Conservation (phyloP, 2,797 vertebrate genomes). For the Sebastes dallii region DNA sequence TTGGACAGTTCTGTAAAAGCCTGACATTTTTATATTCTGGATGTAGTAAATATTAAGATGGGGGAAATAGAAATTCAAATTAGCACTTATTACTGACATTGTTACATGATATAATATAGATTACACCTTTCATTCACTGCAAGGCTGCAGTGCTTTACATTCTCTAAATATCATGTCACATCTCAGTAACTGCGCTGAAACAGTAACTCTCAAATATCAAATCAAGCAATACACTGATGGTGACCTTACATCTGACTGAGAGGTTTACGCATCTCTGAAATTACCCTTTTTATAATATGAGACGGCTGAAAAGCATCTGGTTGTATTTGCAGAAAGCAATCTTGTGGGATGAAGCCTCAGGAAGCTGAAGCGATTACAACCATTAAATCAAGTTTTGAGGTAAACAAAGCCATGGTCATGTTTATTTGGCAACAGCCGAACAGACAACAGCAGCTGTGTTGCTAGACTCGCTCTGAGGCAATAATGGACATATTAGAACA, state of each 20-base stretch:
- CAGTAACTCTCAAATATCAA: background rate
- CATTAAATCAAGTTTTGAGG: slow-evolving; percentile 12
- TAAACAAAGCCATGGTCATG: background rate
- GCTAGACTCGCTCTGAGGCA: background rate
- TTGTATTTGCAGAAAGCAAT: background rate
- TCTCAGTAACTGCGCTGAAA: background rate
- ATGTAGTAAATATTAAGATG: background rate
- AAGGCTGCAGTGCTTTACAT: background rate
- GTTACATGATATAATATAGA: background rate
- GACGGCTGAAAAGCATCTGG: background rate
- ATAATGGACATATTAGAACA: background rate
- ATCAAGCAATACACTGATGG: background rate
- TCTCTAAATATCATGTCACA: background rate
- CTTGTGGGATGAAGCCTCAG: background rate
- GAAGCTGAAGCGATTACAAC: background rate
- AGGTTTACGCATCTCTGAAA: background rate
- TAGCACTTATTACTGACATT: background rate
- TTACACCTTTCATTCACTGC: background rate
- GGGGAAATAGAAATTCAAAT: background rate
- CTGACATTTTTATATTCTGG: background rate
- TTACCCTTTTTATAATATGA: background rate
- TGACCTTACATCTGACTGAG: background rate
- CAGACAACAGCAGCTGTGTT: background rate
- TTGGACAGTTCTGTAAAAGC: background rate
- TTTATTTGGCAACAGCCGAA: background rate